These are phyloP conservation scores for Tupaia tana DNA, from an alignment of 2,113 vertebrate species.

Conservation along the genomic window DNA sequence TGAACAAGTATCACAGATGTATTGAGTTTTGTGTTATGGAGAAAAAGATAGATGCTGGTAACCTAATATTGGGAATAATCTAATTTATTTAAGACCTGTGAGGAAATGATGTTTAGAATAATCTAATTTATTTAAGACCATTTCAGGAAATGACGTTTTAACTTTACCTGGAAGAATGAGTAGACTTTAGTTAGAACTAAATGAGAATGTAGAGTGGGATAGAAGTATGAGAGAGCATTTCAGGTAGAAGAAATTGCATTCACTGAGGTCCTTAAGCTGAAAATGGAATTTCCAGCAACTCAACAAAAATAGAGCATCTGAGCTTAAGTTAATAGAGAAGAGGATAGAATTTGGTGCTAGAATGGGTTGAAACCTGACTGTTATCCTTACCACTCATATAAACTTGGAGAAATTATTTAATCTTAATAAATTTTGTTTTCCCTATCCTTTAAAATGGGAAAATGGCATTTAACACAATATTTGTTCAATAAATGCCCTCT, in stretches of 20 bases:
- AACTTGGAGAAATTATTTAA: neutral
- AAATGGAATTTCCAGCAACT: neutral
- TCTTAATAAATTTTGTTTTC: neutral
- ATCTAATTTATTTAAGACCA: neutral
- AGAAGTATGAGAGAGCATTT: neutral
- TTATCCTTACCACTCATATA: neutral
- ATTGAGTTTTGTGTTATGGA: neutral
- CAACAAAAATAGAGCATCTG: neutral
- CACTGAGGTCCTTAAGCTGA: neutral
- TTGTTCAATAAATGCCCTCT: neutral
- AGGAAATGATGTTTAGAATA: neutral
- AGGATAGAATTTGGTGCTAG: neutral
- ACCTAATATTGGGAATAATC: neutral
- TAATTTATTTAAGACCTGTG: neutral
- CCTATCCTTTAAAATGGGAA: neutral
- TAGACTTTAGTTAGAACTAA: neutral
- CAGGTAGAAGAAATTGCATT: neutral
- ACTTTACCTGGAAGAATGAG: neutral
- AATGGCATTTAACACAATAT: neutral
- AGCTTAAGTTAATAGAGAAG: neutral
- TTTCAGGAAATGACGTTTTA: constrained; percentile 3
- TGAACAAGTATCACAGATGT: neutral
- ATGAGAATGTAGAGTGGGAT: neutral
- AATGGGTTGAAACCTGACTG: neutral
- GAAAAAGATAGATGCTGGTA: neutral